phyloP scores from a whole-genome alignment of 2,797 vertebrate genomes.

The Acropternis orthonyx region DNA sequence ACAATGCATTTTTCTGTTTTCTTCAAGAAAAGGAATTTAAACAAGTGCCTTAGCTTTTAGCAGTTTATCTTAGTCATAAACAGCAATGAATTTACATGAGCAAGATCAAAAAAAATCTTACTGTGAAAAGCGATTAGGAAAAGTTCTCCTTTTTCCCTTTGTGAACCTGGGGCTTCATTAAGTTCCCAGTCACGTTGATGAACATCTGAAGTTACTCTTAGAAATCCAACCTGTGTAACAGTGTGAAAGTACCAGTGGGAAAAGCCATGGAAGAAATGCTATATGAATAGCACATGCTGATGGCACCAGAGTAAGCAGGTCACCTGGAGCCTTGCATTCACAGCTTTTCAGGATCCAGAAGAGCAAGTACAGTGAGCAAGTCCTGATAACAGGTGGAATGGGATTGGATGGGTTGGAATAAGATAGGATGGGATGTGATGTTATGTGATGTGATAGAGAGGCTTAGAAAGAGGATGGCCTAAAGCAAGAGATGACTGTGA shows the following conservation, averaged over 20 bases:
- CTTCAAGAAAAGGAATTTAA: neutral
- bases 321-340: neutral
- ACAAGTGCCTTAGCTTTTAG: neutral
- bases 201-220: neutral
- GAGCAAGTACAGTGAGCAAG: neutral
- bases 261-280: neutral
- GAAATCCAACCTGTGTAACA: neutral
- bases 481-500: neutral
- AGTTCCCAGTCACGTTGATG: neutral
- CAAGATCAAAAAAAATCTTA: neutral
- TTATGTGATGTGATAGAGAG: neutral
- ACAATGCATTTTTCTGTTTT: neutral
- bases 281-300: fast-evolving
- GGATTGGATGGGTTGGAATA: neutral
- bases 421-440: neutral
- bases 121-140: neutral
- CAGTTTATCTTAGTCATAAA: neutral
- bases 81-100: neutral
- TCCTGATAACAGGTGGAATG: neutral
- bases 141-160: neutral
- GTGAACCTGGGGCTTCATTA: neutral
- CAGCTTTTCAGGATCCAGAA: neutral
- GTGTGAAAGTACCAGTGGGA: neutral
- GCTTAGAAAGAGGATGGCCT: neutral
- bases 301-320: neutral